Conservation (phyloP, 2,888 invertebrate genomes). For the Melangyna quadrimaculata region DNA sequence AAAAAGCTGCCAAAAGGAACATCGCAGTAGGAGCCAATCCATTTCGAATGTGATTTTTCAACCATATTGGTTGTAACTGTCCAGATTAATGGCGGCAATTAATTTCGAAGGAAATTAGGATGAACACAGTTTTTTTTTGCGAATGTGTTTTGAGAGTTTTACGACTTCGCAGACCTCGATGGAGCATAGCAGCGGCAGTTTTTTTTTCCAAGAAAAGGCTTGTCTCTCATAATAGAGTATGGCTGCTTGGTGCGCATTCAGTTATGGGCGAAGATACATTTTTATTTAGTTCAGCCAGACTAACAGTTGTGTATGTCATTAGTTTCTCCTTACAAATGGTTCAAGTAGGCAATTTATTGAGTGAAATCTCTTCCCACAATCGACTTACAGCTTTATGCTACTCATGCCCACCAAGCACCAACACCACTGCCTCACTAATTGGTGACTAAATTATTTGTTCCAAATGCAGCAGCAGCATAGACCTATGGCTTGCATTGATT, state of each 20-base stretch:
- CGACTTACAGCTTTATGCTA: background rate
- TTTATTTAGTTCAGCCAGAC: background rate
- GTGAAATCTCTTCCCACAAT: constrained; percentile 61
- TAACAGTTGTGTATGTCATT: constrained; percentile 33
- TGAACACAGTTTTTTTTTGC: constrained; percentile 58
- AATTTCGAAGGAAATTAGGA: constrained; percentile 68
- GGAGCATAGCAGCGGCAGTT: background rate
- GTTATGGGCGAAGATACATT: background rate
- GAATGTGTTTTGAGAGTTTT: constrained; percentile 52
- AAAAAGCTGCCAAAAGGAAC: constrained; percentile 13
- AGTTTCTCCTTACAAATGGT: constrained; percentile 45
- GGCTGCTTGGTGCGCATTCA: background rate
- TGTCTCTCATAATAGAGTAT: background rate
- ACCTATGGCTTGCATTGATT: constrained; percentile 20
- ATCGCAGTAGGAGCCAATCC: constrained; percentile 30
- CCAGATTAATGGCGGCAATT: constrained; percentile 67
- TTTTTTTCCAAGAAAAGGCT: constrained; percentile 52
- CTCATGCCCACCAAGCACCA: constrained; percentile 37
- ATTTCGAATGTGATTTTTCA: constrained; percentile 12
- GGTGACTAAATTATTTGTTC: constrained; percentile 67
- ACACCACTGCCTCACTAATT: constrained; percentile 57
- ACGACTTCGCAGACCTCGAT: constrained; percentile 26
- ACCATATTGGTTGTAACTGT: constrained; percentile 58
- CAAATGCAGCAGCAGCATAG: constrained; percentile 22
- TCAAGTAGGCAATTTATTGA: constrained; percentile 61